Base-by-base conservation (phyloP, 2,888 invertebrate species). In the Phortica magna region DNA sequence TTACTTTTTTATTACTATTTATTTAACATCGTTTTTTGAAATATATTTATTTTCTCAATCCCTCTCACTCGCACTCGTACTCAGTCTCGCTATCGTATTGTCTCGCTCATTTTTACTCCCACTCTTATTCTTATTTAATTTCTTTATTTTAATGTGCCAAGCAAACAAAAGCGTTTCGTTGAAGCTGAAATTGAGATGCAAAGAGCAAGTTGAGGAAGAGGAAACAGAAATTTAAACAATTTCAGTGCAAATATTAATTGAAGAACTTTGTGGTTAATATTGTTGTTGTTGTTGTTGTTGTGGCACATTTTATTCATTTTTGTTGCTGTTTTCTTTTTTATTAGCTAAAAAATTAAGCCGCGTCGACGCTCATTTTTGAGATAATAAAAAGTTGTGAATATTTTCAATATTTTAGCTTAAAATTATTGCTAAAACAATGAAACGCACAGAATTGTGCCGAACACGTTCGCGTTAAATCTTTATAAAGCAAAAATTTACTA, bases 81-180 rank as follows among this genome's bases (percentile, higher is more conserved):
- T 9, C 55, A 42, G 22, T 64, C n/a, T 73, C 5, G 14, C 53
- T 42, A 65, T 48, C 57, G 59, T 80, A 74, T 67, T 70, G 42
- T 31, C 12, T 53, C 71, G 43, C 78, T 75, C 75, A 68, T 73
- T 55, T 55, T n/a, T n/a, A 17, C 17, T 55, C 31, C 31, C 31
- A 31, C 31, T 31, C 31, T 31, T n/a, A 84, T 87, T 84, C 88
- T 84, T 84, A 84, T 84, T 31, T 31, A 31, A 31, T 31, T 31
- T 31, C 31, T 31, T 86, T 85, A 82, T 80, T 86, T 88, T 85
- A 88, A 85, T 85, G 85, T 78, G 84, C 78, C 76, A 31, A 55
- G 55, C 55, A 64, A 64, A 64, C 64, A 64, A 59, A 59, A 22
- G 31, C 31, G 31, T 31, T 31, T 31, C 31, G 31, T 31, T 31